These are phyloP conservation scores for Macrocentrus cingulum DNA, from an alignment of 1,140 invertebrate genomes.

Conservation along the genomic window DNA sequence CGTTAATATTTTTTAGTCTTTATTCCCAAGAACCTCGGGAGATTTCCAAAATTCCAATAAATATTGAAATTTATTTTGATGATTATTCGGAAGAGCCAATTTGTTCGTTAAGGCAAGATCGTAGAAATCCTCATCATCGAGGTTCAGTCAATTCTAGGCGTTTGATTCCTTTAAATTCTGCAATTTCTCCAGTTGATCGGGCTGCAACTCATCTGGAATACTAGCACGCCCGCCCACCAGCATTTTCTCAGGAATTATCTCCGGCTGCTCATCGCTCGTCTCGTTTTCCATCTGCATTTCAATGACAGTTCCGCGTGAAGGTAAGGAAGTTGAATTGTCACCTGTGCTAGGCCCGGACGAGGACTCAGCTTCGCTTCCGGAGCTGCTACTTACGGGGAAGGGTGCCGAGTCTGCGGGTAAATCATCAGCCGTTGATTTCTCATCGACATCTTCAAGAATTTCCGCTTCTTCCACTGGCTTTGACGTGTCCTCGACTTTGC, in stretches of 20 bases:
- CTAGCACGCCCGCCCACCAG: slow-evolving; percentile 72
- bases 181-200: slow-evolving; percentile 78
- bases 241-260: slow-evolving; percentile 63
- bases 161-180: slow-evolving; percentile 87
- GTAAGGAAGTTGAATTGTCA: slow-evolving; percentile 62
- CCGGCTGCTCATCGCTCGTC: slow-evolving; percentile 37
- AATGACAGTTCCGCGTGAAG: slow-evolving; percentile 43
- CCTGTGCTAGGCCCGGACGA: slow-evolving; percentile 65
- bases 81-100: slow-evolving; percentile 53
- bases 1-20: slow-evolving; percentile 37
- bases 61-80: slow-evolving; percentile 52
- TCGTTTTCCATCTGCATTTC: slow-evolving; percentile 38
- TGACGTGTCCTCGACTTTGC: too few species aligned
- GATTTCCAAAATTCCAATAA: slow-evolving; percentile 54
- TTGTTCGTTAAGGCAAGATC: slow-evolving; percentile 48
- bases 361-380: slow-evolving; percentile 63
- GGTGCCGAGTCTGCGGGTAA: slow-evolving; percentile 59
- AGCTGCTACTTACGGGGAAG: slow-evolving; percentile 63
- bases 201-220: slow-evolving; percentile 83
- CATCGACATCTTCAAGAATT: slow-evolving; percentile 41
- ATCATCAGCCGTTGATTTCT: slow-evolving; percentile 50
- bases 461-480: slow-evolving; percentile 34
- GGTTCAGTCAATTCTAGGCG: slow-evolving; percentile 66
- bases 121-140: slow-evolving; percentile 47
- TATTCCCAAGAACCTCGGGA: slow-evolving; percentile 43